Evolutionary conservation across 1,140 invertebrate species (phyloP).

Genomic region (Akabosia matsudoensis): DNA sequence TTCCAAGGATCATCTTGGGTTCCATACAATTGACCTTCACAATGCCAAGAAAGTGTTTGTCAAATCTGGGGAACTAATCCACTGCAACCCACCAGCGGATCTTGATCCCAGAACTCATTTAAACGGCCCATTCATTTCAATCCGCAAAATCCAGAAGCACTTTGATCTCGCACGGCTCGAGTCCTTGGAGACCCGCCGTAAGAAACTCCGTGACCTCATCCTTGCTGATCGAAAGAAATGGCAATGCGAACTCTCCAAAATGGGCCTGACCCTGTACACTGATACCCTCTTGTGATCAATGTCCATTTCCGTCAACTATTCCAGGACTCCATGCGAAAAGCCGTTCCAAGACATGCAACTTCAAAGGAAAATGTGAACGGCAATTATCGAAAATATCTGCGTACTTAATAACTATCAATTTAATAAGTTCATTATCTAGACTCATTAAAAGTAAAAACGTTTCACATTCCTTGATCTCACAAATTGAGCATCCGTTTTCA

Average conservation of each 20-base stretch:
- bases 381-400: too few species aligned
- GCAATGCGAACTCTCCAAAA: constrained; percentile 33
- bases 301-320: too few species aligned
- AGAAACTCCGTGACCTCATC: constrained; percentile 33
- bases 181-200: constrained; percentile 35
- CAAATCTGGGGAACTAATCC: not conserved
- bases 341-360: too few species aligned
- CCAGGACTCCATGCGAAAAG: too few species aligned
- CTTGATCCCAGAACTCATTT: constrained; percentile 40
- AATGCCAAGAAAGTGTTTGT: constrained; percentile 19
- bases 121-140: constrained; percentile 40
- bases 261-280: constrained; percentile 39
- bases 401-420: too few species aligned
- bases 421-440: too few species aligned
- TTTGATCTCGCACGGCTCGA: constrained; percentile 34
- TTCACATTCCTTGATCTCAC: too few species aligned
- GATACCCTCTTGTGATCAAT: constrained; percentile 29
- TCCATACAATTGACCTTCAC: constrained; percentile 29
- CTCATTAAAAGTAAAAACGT: too few species aligned
- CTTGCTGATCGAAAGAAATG: constrained; percentile 38
- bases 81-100: constrained; percentile 31
- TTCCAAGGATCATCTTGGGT: constrained; percentile 30
- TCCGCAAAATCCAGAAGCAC: constrained; percentile 43
- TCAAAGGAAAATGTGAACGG: too few species aligned
- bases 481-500: too few species aligned